These are phyloP conservation scores for Mechanitis mazaeus DNA, from an alignment of 2,888 invertebrate genomes.

Conservation along the genomic window DNA sequence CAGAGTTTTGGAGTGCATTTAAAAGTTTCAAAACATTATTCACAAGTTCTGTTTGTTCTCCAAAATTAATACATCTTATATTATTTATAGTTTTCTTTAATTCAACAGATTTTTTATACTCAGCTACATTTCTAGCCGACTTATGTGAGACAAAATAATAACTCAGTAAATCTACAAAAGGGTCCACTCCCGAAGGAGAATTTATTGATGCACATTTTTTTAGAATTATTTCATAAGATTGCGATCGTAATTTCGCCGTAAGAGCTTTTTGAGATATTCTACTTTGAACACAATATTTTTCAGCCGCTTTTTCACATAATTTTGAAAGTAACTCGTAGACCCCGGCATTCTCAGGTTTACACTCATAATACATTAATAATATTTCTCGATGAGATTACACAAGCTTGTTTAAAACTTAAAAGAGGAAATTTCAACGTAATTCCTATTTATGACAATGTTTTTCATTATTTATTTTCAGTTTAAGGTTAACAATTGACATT, in stretches of 20 bases:
- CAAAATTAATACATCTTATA: conserved; percentile 48
- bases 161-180: conserved; percentile 55
- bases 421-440: neutral
- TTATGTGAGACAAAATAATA: conserved; percentile 53
- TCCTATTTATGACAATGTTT: too few relatives aligned
- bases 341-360: conserved; percentile 40
- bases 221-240: conserved; percentile 62
- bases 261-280: conserved; percentile 50
- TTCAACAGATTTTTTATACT: conserved; percentile 53
- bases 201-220: conserved; percentile 51
- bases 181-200: conserved; percentile 43
- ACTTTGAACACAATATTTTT: conserved; percentile 47
- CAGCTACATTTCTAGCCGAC: conserved; percentile 57
- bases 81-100: conserved; percentile 52
- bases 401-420: neutral
- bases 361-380: neutral
- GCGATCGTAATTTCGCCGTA: conserved; percentile 56
- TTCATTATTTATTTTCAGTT: too few relatives aligned
- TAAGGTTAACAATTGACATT: too few relatives aligned
- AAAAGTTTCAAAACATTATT: conserved; percentile 51
- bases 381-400: neutral
- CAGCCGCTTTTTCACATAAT: conserved; percentile 56
- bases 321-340: conserved; percentile 60
- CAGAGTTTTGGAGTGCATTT: conserved; percentile 49
- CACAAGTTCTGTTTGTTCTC: conserved; percentile 45